These are phyloP conservation scores for Pseudobourletiella spinata DNA, from an alignment of 1,140 invertebrate genomes.

Conservation along the genomic window DNA sequence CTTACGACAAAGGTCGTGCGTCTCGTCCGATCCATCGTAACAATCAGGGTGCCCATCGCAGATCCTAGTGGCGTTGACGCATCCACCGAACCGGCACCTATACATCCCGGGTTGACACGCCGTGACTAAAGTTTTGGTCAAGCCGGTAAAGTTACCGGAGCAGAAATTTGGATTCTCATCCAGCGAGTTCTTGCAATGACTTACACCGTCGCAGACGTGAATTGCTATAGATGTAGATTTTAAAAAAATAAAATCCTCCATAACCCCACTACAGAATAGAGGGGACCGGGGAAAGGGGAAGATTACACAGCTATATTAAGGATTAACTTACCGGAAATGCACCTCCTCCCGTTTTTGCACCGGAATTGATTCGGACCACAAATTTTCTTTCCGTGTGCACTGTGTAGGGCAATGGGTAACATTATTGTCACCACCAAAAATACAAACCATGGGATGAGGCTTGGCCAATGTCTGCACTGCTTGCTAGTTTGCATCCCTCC, in stretches of 20 bases:
- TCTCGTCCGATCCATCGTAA: constrained; percentile 25
- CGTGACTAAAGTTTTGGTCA: constrained; percentile 13
- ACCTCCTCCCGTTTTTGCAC: constrained; percentile 18
- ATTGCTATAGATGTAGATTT: constrained; percentile 16
- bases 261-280: too few relatives aligned
- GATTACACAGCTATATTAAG: neutral
- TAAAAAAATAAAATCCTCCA: neutral
- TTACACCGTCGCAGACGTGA: constrained; percentile 23
- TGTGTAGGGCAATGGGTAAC: neutral
- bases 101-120: constrained; percentile 25
- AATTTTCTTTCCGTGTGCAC: constrained; percentile 12
- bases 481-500: too few relatives aligned
- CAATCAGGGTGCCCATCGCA: constrained; percentile 22
- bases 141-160: constrained; percentile 15
- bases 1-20: constrained; percentile 19
- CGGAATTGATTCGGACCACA: constrained; percentile 31
- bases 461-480: too few relatives aligned
- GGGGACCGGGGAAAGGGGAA: too few relatives aligned
- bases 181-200: constrained; percentile 23
- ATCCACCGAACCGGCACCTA: constrained; percentile 26
- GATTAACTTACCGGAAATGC: constrained; percentile 9
- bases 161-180: constrained; percentile 26
- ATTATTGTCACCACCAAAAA: too few relatives aligned
- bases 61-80: constrained; percentile 12
- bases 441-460: too few relatives aligned